phyloP scores from a whole-genome alignment of 1,140 invertebrate species.

The Conus ventricosus region DNA sequence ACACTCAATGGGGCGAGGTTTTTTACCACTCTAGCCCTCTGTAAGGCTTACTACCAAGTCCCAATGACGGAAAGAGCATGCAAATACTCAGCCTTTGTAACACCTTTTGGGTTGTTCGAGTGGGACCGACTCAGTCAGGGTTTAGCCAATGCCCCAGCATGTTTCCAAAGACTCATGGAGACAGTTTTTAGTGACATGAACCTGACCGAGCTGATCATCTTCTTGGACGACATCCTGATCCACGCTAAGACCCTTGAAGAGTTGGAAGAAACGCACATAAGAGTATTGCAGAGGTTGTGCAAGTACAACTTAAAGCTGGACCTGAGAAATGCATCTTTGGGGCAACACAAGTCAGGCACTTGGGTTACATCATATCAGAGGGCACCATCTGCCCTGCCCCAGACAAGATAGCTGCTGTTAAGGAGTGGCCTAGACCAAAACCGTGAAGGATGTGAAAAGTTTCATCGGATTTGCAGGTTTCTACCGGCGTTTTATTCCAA shows the following conservation, averaged over 20 bases:
- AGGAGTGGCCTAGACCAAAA: neutral
- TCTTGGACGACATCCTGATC: neutral
- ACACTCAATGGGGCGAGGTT: neutral
- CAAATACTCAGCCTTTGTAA: constrained; percentile 6
- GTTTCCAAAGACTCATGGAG: constrained; percentile 17
- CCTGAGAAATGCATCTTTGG: constrained; percentile 12
- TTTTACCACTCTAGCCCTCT: neutral
- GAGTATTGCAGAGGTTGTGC: neutral
- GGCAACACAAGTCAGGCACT: neutral
- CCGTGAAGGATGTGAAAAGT: constrained; percentile 15
- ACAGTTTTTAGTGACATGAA: neutral
- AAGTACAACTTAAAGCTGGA: constrained; percentile 19
- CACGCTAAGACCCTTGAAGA: neutral
- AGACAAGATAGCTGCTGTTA: constrained; percentile 3
- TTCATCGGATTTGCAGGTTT: constrained; percentile 7
- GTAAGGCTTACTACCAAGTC: constrained; percentile 14
- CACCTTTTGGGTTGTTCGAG: constrained; percentile 5
- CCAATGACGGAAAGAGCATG: constrained; percentile 1
- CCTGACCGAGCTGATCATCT: neutral
- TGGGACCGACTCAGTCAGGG: neutral
- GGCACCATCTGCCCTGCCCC: constrained; percentile 12
- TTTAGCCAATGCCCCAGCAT: neutral
- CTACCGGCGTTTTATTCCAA: neutral
- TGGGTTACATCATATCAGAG: neutral
- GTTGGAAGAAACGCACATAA: neutral